phyloP scores from a whole-genome alignment of 1,140 invertebrate species.

The Ectropis grisescens region DNA sequence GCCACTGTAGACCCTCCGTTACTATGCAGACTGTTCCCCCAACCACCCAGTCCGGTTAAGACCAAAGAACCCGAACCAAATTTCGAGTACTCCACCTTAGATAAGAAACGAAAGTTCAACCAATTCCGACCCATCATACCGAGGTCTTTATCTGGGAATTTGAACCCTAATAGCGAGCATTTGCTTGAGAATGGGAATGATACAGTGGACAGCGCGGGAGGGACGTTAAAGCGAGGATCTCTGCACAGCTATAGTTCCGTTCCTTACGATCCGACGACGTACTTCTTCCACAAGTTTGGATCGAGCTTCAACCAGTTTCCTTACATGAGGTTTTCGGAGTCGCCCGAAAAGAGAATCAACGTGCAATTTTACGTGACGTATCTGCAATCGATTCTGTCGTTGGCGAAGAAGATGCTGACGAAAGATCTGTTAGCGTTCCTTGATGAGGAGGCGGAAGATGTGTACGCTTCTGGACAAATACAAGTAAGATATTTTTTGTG shows the following conservation, averaged over 20 bases:
- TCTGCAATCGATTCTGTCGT: conserved; percentile 81
- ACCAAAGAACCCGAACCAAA: conserved; percentile 56
- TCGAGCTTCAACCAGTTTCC: conserved; percentile 93
- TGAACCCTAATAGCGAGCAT: conserved; percentile 72
- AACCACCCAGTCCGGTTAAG: conserved; percentile 75
- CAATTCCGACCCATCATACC: conserved; percentile 90
- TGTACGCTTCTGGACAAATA: conserved; percentile 74
- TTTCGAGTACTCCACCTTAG: conserved; percentile 57
- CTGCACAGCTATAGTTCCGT: conserved; percentile 76
- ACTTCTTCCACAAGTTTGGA: conserved; percentile 93
- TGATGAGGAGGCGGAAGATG: conserved; percentile 87
- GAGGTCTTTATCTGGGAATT: conserved; percentile 88
- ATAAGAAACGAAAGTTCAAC: conserved; percentile 75
- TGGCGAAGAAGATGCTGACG: conserved; percentile 90
- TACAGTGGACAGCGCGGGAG: conserved; percentile 54
- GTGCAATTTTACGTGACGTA: conserved; percentile 81
- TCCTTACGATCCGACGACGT: conserved; percentile 83
- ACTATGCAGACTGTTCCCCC: conserved; percentile 87
- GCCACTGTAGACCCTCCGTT: conserved; percentile 81
- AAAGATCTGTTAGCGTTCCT: conserved; percentile 87
- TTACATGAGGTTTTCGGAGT: conserved; percentile 80
- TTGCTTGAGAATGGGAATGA: conserved; percentile 48
- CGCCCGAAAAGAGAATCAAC: conserved; percentile 73
- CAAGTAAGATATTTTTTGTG: too few relatives aligned
- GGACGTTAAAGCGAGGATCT: conserved; percentile 66